Base-by-base conservation (phyloP, 2,888 invertebrate genomes). In the Leucophenga maculata region DNA sequence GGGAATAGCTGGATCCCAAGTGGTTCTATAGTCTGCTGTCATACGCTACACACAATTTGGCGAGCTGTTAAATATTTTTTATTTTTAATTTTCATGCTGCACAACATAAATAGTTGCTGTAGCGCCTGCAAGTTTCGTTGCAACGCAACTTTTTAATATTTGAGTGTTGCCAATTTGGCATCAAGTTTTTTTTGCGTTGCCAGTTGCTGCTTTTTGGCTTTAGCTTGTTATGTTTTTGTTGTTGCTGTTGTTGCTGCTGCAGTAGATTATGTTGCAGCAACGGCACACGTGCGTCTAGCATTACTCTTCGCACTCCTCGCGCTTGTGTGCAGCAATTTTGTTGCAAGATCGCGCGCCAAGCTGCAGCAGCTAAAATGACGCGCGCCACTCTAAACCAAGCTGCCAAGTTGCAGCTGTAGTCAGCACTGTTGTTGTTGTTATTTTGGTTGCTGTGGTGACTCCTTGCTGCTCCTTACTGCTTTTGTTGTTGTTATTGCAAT, bases 401-500 rank as follows among this genome's bases (percentile, higher is more conserved):
- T 26, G 26, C 39, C 39, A 39, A 11, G 39, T 39, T 39, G 39
- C 39, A 39, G 39, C 39, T 39, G 39, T 16, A 18, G 20, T 26
- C 18, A 65, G n/a, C 52, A 48, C 20, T 65, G 65, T 50, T 65
- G 50, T 54, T 60, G 39, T 31, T 32, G 9, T 16, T 67, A 50
- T 59, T 68, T 62, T 57, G 62, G 67, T 31, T 57, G 6, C 14
- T 22, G 20, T 26, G 32, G 22, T 31, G 6, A 57, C 9, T 54
- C 31, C 57, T 16, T 65, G 71, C 69, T 55, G 31, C 31, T 39
- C 31, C 60, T 60, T 69, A 57, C 22, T 55, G 62, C 3, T 18
- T 50, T 16, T 77, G 73, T 62, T 75, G 75, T 72, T 76, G 72
- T 75, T 75, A 76, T 69, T 75, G 69, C 71, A 73, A 72, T 76